Base-by-base conservation (phyloP, 2,113 vertebrate species). In the Gavia stellata region DNA sequence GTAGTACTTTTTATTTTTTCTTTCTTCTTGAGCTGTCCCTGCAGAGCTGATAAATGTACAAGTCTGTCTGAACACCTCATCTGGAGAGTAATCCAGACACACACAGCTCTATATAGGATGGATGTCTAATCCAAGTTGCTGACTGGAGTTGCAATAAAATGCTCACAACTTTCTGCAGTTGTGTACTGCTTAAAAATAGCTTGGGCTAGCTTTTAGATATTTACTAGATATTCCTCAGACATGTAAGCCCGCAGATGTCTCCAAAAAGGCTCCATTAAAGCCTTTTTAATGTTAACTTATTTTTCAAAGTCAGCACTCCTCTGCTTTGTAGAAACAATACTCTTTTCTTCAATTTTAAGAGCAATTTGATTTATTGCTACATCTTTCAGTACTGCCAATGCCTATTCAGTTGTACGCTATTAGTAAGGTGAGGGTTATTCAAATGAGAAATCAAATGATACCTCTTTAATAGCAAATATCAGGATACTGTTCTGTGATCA, bases 61-160 rank as follows among this genome's bases (percentile, higher is more conserved):
- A 53, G n/a, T 71, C 68, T 90, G 52, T 88, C 55, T 88, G 59
- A 89, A 61, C 16, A 81, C 33, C 40, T 90, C 72, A 95, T 93
- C 71, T 93, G 36, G 44, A 95, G 88, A 96, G 92, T 89, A 94
- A 96, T 90, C 86, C 80, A 91, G 93, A 91, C 89, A 86, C 26
- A 88, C 52, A 91, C 26, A 88, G 40, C 25, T 17, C 25, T 90
- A 5, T 84, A 83, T 74, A 34, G 68, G 52, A 88, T 68, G 78
- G 86, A 88, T 90, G 79, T 82, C 81, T 89, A 92, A 92, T 87
- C 81, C 84, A 88, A 65, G 59, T 50, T 65, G n/a, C 65, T 93
- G 88, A 71, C 85, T 87, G 28, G 44, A 73, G 66, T 47, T 82
- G 72, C 42, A 92, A 67, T 92, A 91, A 97, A 96, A 84, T 87